These are phyloP conservation scores for Eudyptes chrysolophus DNA, from an alignment of 2,113 vertebrate species.

Conservation along the genomic window DNA sequence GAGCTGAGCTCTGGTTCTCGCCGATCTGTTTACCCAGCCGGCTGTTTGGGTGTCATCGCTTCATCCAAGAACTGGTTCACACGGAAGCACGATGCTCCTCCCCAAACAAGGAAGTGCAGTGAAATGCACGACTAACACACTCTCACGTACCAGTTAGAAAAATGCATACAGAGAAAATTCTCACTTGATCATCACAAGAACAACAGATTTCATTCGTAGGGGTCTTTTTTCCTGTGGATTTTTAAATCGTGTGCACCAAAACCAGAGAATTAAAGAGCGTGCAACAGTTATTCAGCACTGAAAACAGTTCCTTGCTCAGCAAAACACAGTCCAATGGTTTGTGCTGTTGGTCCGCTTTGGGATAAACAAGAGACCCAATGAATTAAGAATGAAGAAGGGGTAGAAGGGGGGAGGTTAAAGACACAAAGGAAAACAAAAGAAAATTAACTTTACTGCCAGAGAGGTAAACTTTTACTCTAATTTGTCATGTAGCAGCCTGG, in stretches of 20 bases:
- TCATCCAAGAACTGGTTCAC: slow-evolving; percentile 8
- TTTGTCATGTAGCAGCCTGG: slow-evolving; percentile 33
- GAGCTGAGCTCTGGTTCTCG: slow-evolving; percentile 1
- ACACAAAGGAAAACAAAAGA: not conserved
- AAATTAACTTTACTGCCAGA: not conserved
- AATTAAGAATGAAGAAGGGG: not conserved
- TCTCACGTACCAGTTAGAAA: not conserved
- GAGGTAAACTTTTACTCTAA: slow-evolving; percentile 66
- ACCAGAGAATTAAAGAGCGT: not conserved
- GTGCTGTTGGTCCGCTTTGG: slow-evolving; percentile 73
- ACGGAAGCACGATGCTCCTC: not conserved
- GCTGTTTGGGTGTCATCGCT: not conserved
- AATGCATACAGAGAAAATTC: not conserved
- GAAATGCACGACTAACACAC: slow-evolving; percentile 1
- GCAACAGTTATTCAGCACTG: not conserved
- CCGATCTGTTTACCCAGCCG: not conserved
- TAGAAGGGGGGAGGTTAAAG: not conserved
- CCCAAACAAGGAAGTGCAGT: not conserved
- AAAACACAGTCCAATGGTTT: slow-evolving; percentile 46
- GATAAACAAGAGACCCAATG: slow-evolving; percentile 29
- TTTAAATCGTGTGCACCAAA: slow-evolving; percentile 12
- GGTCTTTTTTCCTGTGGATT: not conserved
- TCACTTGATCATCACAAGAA: not conserved
- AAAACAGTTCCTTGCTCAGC: slow-evolving; percentile 36
- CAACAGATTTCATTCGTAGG: not conserved